Base-by-base conservation (phyloP, 2,113 vertebrate genomes). In the Podocnemis expansa region DNA sequence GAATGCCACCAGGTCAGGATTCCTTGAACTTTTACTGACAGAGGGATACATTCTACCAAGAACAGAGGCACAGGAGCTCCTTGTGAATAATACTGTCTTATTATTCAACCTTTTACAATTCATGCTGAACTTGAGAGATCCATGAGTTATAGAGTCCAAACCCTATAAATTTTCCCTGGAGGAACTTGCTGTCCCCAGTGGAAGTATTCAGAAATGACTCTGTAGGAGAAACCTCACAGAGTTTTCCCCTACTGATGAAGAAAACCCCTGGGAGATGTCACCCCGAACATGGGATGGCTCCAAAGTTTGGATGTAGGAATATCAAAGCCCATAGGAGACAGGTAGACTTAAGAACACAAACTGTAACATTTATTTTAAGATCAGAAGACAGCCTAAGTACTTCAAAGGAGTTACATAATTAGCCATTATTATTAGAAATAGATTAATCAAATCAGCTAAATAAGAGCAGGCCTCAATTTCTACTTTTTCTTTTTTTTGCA, bases 341-440 rank as follows among this genome's bases (percentile, higher is more conserved):
- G 21, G 45, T 43, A 85, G 25, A 45, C 4, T 88, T 51, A 81
- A 63, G 27, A 78, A 88, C 25, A 81, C 21, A 63, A 43, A 80
- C 70, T 10, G 45, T 75, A 60, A 1, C 9, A 24, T 49, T 89
- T 2, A 51, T 85, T 78, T 81, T 27, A 58, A 6, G 41, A 84
- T 75, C 51, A 86, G 27, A 43, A 6, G 58, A 82, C 41, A 0
- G 0, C 49, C 16, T 55, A 38, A 67, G 49, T 78, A 67, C 19
- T 86, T 94, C 78, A 90, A 88, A 87, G 9, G 3, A 84, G 14
- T 45, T 19, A 73, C 27, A 58, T 14, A 60, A 31, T n/a, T 47
- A 82, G 6, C n/a, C 6, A 2, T 75, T 5, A 1, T 60, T 11
- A 38, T 58, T 8, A 17, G 24, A 85, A 54, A 85, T 56, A 31